Evolutionary conservation across 2,797 vertebrate species (phyloP), one percentile per base, ranked within the genome.

Genomic region (Pantherophis vulpinus): DNA sequence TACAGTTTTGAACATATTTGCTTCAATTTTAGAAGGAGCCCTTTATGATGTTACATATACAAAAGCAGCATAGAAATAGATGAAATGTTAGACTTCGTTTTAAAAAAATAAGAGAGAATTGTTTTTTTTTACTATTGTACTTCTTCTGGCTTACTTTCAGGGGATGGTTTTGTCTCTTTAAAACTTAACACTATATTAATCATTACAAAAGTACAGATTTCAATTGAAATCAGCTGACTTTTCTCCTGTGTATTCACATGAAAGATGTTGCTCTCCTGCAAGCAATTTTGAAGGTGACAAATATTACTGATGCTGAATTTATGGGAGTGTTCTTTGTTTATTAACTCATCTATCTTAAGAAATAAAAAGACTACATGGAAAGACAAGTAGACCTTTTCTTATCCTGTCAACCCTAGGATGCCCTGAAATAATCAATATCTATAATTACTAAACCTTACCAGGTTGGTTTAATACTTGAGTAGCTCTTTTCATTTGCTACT

Each of bases 261-360:
- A 98, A 97, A 94, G 96, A 98, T 97, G 96, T 95, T 97, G 91
- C 94, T 96, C 95, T 97, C 96, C 96, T 95, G 90, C 95, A 94
- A 97, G 95, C 97, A 97, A 97, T 97, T 98, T 96, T 87, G 23
- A 97, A 97, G 93, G 95, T 98, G 97, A 98, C 97, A 98, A 97
- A 98, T 97, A 98, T 97, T 98, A 97, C 95, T 96, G 96, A 97
- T 97, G 96, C 95, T 97, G 95, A 97, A 98, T 98, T 98, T 97
- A 98, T 97, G 96, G 96, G 96, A 97, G 95, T 95, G 95, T 93
- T 98, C 93, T n/a, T 37, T 96, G 95, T 97, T 98, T 98, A 98
- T 98, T 98, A 98, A 97, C 96, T 97, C 97, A 98, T 98, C 97
- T 95, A 97, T 98, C 97, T 97, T 97, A 93, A 95, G 97, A 97